Percentiles rank a stretch among this genome's conserved stretches.
Evolutionary conservation across 23 tunicate species (phyloP).

Genomic region (Trididemnum clinides): DNA sequence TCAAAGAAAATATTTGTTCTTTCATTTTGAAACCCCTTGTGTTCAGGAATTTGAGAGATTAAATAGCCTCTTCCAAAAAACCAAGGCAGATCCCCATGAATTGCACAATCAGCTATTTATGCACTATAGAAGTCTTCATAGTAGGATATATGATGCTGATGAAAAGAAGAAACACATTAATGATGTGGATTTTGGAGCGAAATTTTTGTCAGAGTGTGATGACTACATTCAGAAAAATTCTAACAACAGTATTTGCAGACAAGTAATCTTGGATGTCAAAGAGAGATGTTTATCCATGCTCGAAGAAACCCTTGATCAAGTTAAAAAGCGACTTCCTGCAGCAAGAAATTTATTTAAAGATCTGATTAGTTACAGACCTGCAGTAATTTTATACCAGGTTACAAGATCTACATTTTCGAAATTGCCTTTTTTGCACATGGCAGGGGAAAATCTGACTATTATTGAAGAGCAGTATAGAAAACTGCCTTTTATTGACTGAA

Average conservation of each 20-base stretch:
- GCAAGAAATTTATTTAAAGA: background rate
- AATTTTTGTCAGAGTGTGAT: no score
- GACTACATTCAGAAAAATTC: no score
- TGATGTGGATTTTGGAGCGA: no score
- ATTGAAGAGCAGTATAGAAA: slow-evolving; percentile 4
- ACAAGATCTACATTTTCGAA: background rate
- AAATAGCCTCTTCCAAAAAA: slow-evolving; percentile 1
- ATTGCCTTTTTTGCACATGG: no score
- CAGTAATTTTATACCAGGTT: slow-evolving; percentile 12
- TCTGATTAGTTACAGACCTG: slow-evolving; percentile 2
- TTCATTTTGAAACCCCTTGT: slow-evolving; percentile 25
- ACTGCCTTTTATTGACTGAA: slow-evolving; percentile 4
- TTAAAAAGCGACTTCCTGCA: background rate
- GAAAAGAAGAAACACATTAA: no score
- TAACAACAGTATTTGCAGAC: no score
- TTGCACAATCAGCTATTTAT: no score
- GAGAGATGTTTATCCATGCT: slow-evolving; percentile 21
- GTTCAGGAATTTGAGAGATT: slow-evolving; percentile 39
- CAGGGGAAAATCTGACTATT: slow-evolving; percentile 15
- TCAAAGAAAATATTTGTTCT: slow-evolving; percentile 16
- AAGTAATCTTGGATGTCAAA: no score
- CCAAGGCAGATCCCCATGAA: no score
- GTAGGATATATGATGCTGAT: no score
- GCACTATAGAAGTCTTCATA: no score
- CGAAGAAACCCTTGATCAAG: slow-evolving; percentile 13